phyloP scores from a whole-genome alignment of 2,797 vertebrate genomes.

The Trichosurus vulpecula region DNA sequence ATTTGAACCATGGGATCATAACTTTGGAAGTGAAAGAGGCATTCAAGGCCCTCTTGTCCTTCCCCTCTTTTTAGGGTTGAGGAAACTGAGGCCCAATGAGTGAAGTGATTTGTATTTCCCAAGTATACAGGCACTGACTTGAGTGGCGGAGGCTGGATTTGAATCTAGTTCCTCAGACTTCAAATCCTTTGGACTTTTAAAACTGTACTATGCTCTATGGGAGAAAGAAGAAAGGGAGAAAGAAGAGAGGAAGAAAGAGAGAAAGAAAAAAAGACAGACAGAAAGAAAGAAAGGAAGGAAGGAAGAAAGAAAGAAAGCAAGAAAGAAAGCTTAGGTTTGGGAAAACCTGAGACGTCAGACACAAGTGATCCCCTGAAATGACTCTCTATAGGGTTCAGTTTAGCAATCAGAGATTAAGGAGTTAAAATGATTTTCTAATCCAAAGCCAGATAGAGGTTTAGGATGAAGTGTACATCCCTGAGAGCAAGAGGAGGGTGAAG shows the following conservation, averaged over 20 bases:
- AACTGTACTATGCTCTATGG: not conserved
- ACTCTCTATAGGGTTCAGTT: not conserved
- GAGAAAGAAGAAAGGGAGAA: not conserved
- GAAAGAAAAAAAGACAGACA: no score
- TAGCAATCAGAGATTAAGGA: not conserved
- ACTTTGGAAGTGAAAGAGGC: not conserved
- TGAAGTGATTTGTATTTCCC: no score
- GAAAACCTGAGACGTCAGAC: not conserved
- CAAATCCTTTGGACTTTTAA: not conserved
- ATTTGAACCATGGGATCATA: not conserved
- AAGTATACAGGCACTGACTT: not conserved
- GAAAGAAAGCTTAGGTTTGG: not conserved
- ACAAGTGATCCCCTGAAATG: not conserved
- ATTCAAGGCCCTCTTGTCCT: not conserved
- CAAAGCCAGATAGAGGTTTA: not conserved
- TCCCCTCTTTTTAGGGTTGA: not conserved
- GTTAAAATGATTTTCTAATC: not conserved
- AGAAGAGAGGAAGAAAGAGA: no score
- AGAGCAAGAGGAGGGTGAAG: not conserved
- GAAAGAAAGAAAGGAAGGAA: no score
- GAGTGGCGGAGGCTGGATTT: not conserved
- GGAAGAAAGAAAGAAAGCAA: no score
- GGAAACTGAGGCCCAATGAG: not conserved
- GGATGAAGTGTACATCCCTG: not conserved
- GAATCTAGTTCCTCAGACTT: not conserved